Evolutionary conservation across 2,888 invertebrate genomes (phyloP), one percentile per base, ranked within the genome.

Genomic region (Artemia sp.): DNA sequence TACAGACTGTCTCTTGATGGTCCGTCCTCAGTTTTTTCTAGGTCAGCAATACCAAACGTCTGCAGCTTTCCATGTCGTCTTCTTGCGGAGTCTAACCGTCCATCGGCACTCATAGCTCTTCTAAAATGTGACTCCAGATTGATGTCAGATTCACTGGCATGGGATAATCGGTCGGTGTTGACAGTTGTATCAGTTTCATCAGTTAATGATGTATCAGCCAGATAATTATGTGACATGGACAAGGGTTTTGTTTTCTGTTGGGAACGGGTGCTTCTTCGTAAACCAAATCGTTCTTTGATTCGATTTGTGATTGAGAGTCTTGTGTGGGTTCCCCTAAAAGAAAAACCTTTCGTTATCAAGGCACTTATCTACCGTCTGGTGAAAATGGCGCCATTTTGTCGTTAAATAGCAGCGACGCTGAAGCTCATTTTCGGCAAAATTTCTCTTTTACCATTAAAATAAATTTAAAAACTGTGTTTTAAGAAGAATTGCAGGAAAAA

Each of bases 1-100:
- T 71, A 71, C 7, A 69, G 64, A 68, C 19, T 68, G 50, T 70
- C 70, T 8, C 19, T 19, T 14, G 24, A 19, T 24, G 64, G 64
- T 24, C 24, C 24, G 24, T 58, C 64, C 14, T 24, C 24, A 24
- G 64, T n/a, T 19, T 58, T 24, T 8, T 58, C 64, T 24, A 19
- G 11, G 14, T 58, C 14, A 24, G n/a, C 64, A n/a, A 24, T 58
- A n/a, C 8, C 64, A 11, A 58, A 58, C 14, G 64, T 58, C 64
- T 58, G 64, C 14, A 58, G 64, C 14, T n/a, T n/a, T 9, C 64
- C 64, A 58, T 19, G 11, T 58, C 64, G n/a, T 24, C 64, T 58
- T 24, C 64, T 10, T n/a, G 10, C 24, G 8, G 64, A 58, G 64
- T 58, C 64, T 24, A 58, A 10, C 64, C 64, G 64, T 8, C 64